phyloP scores from a whole-genome alignment of 2,888 invertebrate species.

The Podabrus alpinus region DNA sequence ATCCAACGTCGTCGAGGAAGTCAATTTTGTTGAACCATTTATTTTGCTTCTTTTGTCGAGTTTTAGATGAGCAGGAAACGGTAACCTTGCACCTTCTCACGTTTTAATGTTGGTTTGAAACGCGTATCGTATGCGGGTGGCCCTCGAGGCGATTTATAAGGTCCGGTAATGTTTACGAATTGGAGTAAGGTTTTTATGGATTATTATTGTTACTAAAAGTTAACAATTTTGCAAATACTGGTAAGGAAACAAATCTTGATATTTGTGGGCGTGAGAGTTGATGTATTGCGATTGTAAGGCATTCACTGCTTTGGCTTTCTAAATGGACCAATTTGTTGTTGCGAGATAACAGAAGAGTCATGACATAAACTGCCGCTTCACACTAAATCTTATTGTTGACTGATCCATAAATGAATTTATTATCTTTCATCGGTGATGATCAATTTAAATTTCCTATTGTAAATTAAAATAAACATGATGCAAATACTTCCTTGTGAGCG shows the following conservation, averaged over 20 bases:
- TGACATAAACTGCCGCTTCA: constrained; percentile 16
- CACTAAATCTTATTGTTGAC: constrained; percentile 11
- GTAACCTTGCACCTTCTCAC: background rate
- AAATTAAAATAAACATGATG: background rate
- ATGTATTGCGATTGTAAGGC: constrained; percentile 8
- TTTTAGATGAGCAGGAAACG: background rate
- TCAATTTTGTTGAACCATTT: background rate
- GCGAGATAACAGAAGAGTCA: constrained; percentile 21
- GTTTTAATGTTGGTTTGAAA: background rate
- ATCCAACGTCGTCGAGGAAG: background rate
- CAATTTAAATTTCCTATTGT: background rate
- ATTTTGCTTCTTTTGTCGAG: background rate
- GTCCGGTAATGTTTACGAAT: background rate
- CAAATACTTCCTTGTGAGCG: background rate
- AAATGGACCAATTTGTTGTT: constrained; percentile 22
- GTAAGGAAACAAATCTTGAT: constrained; percentile 1
- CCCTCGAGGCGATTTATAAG: no score
- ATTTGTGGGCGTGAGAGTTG: constrained; percentile 21
- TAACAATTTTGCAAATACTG: background rate
- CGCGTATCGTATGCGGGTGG: background rate
- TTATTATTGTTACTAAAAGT: background rate
- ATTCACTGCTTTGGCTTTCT: constrained; percentile 17
- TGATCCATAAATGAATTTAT: constrained; percentile 4
- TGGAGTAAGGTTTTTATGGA: background rate
- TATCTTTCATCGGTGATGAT: background rate